Percentiles rank a stretch among this genome's conserved stretches.
Evolutionary conservation across 30 jellyfish, hydroid and myxozoan genomes (phyloP).

Genomic region (Catostylus mosaicus): DNA sequence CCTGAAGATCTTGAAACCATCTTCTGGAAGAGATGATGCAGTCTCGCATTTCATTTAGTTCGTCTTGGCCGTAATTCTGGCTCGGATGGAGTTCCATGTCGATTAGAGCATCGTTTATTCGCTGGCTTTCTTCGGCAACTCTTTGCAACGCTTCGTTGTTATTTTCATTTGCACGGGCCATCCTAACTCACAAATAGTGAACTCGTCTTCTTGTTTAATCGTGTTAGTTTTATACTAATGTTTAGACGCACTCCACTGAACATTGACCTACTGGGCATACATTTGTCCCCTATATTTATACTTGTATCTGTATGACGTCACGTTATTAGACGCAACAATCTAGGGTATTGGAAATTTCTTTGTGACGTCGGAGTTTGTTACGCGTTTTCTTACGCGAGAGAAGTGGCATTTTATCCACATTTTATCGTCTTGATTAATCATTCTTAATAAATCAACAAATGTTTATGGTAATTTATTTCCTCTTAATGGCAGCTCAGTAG

Average conservation of each 20-base stretch:
- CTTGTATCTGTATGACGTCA: neutral
- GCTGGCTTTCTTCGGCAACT: neutral
- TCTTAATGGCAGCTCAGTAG: too few species aligned
- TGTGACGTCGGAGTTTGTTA: slow-evolving; percentile 4
- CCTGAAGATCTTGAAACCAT: slow-evolving; percentile 5
- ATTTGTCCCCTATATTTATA: neutral
- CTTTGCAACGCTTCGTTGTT: neutral
- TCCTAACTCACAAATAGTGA: neutral
- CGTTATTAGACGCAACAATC: neutral
- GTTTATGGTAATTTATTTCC: too few species aligned
- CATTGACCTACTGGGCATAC: neutral
- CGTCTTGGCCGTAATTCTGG: neutral
- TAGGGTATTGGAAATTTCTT: neutral
- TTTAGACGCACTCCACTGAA: neutral
- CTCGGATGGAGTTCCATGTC: neutral
- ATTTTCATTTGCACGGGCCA: neutral
- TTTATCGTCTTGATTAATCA: too few species aligned
- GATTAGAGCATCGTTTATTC: neutral
- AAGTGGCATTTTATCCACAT: too few species aligned
- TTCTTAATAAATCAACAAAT: too few species aligned
- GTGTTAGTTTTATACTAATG: too few species aligned
- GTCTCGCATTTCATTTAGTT: neutral
- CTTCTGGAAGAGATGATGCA: neutral
- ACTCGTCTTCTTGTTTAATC: neutral
- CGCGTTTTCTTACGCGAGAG: too few species aligned